Evolutionary conservation across 2,797 vertebrate species (phyloP).

Genomic region (Rhinoraja longicauda): DNA sequence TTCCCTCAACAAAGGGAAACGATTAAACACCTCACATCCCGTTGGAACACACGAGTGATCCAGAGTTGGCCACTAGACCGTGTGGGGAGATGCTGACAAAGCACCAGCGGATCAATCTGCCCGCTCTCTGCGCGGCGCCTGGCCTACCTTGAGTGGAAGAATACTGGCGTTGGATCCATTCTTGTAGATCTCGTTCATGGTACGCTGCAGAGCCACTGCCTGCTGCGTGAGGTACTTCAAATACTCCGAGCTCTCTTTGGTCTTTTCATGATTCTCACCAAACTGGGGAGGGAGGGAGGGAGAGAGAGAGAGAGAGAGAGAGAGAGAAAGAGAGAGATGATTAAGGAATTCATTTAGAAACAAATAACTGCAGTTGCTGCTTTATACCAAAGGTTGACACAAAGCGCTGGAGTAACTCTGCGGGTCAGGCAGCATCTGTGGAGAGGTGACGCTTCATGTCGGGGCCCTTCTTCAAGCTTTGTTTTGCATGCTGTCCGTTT

Average conservation of each 20-base stretch:
- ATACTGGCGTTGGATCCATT: slow-evolving; percentile 93
- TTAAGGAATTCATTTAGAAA: too few species aligned
- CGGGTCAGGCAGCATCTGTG: too few species aligned
- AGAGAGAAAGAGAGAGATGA: too few species aligned
- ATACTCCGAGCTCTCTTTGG: slow-evolving; percentile 97
- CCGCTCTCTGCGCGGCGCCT: not conserved
- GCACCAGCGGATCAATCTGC: not conserved
- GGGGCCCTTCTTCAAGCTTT: too few species aligned
- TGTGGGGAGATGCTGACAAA: not conserved
- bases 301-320: not conserved
- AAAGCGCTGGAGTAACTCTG: too few species aligned
- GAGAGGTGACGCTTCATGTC: too few species aligned
- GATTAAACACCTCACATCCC: too few species aligned
- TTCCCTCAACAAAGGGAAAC: not conserved
- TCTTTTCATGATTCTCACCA: slow-evolving; percentile 93
- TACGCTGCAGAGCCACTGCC: slow-evolving; percentile 93
- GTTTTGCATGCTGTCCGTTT: too few species aligned
- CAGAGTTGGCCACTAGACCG: not conserved
- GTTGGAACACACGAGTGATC: not conserved
- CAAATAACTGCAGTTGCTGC: too few species aligned
- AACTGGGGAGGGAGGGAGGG: slow-evolving; percentile 60
- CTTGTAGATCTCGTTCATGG: slow-evolving; percentile 99
- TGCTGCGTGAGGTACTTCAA: slow-evolving; percentile 97
- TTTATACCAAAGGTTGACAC: too few species aligned
- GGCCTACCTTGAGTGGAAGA: slow-evolving; percentile 82